phyloP scores from a whole-genome alignment of 2,888 invertebrate genomes.

The Aphrophora alni region DNA sequence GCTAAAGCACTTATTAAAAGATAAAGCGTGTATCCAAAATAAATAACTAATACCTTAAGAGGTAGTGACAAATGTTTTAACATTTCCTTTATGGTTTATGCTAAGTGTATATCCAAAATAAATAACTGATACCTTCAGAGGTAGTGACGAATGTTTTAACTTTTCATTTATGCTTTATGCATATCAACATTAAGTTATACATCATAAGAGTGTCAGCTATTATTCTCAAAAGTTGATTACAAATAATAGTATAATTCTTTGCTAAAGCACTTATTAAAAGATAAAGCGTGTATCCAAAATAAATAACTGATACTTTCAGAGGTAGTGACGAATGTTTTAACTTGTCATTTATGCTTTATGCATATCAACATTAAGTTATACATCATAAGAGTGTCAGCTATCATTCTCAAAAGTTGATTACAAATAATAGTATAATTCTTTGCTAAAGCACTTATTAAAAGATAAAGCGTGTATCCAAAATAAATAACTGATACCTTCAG shows the following conservation, averaged over 20 bases:
- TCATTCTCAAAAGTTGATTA: neutral
- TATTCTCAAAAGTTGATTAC: neutral
- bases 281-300: neutral
- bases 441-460: too few relatives aligned
- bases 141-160: too few relatives aligned
- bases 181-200: neutral
- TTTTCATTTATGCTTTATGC: neutral
- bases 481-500: too few relatives aligned
- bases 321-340: constrained; percentile 16
- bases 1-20: too few relatives aligned
- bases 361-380: neutral
- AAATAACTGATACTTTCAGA: neutral
- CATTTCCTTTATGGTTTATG: constrained; percentile 22
- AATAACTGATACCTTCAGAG: too few relatives aligned
- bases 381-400: neutral
- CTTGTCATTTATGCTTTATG: constrained; percentile 16
- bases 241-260: too few relatives aligned
- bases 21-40: neutral
- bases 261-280: too few relatives aligned
- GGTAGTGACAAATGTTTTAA: too few relatives aligned
- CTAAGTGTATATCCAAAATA: too few relatives aligned
- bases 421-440: too few relatives aligned
- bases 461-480: too few relatives aligned
- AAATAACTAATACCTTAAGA: too few relatives aligned
- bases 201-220: neutral